Base-by-base conservation (phyloP, 1,140 invertebrate genomes). In the Drosophila simulans region DNA sequence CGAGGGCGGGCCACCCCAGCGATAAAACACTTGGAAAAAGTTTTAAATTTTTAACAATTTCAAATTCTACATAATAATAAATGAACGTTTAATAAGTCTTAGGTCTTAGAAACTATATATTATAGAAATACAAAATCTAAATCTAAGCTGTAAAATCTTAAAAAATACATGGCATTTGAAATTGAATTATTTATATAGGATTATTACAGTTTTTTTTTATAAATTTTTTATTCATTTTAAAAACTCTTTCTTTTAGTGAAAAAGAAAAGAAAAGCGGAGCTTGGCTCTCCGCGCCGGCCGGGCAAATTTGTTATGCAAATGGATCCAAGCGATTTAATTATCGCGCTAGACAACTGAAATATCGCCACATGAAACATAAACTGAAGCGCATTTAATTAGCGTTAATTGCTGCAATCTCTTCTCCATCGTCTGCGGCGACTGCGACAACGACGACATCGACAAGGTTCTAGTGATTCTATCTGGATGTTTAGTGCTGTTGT, bases 381-480 rank as follows among this genome's bases (percentile, higher is more conserved):
- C 84, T 89, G 85, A 89, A 75, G 84, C 84, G 85, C 80, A 89
- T 89, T 89, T 89, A 89, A 89, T 89, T 89, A 89, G 84, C 85
- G 84, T 89, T 89, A 89, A 89, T 89, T 89, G 84, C 84, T 65
- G 83, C 83, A 88, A 88, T 88, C 83, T 88, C 80, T 89, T 72
- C 55, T 66, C 58, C 79, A 69, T 80, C 77, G 79, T 77, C 79
- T 81, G 48, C 40, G 60, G 53, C 82, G 43, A 70, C 66, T 46
- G 46, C 48, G 17, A 27, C 49, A 20, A 54, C 62, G 34, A 39
- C 12, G 37, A 71, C 68, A 71, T 70, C 68, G 72, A 76, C 72
- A 75, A 66, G 72, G 62, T 76, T 76, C 71, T 76, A 76, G 72
- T 56, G 72, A 76, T 76, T 76, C 72, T 66, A 76, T 76, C 71